These are phyloP conservation scores for Trissoscelio sp. DNA, from an alignment of 2,888 invertebrate species.

Conservation along the genomic window DNA sequence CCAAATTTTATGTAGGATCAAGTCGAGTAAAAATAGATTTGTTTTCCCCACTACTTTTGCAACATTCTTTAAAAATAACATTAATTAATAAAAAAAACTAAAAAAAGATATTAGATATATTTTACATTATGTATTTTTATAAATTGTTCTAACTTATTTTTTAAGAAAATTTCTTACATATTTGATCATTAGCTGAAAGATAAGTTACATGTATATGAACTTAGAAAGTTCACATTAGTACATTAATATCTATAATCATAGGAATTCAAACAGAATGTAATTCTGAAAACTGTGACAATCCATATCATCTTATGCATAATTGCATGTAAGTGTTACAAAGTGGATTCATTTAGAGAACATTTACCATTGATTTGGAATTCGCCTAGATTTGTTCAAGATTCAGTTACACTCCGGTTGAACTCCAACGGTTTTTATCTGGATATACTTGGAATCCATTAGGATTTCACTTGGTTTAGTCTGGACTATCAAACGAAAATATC, in stretches of 20 bases:
- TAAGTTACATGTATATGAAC: too few species aligned
- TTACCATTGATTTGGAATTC: constrained; percentile 50
- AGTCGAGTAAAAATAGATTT: too few species aligned
- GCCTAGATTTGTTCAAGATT: constrained; percentile 43
- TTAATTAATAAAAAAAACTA: too few species aligned
- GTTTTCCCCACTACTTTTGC: too few species aligned
- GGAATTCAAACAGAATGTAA: constrained; percentile 25
- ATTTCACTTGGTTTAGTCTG: constrained; percentile 31
- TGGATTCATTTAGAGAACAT: constrained; percentile 37
- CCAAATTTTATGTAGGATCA: too few species aligned
- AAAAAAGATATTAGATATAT: too few species aligned
- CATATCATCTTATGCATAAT: constrained; percentile 47
- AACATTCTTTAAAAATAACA: neutral
- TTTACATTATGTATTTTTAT: too few species aligned
- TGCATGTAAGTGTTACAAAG: constrained; percentile 58
- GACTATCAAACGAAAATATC: constrained; percentile 49
- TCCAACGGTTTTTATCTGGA: constrained; percentile 21
- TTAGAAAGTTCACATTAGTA: constrained; percentile 44
- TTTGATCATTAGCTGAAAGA: too few species aligned
- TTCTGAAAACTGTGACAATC: constrained; percentile 41
- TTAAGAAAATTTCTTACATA: too few species aligned
- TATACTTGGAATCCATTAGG: constrained; percentile 43
- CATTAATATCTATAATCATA: constrained; percentile 42
- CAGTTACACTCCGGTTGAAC: constrained; percentile 20
- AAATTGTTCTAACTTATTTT: too few species aligned